Percentiles rank a stretch among this genome's conserved stretches.
Evolutionary conservation across 2,888 invertebrate species (phyloP).

Genomic region (Chironomus tentans): DNA sequence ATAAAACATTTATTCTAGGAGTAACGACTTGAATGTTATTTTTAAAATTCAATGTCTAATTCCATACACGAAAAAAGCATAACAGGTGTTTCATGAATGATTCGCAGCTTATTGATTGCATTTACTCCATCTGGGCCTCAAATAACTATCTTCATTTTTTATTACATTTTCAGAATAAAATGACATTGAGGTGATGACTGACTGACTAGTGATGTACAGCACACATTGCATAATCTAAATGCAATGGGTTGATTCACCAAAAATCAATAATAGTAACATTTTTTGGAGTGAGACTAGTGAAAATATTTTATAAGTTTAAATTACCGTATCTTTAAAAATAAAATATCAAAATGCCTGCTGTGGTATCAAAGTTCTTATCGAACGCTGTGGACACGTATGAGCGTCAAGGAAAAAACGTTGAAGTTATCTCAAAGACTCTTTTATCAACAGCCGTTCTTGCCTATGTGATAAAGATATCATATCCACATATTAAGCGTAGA

Average conservation of each 20-base stretch:
- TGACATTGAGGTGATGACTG: conserved; percentile 9
- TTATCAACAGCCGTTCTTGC: conserved; percentile 49
- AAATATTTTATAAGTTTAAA: not conserved
- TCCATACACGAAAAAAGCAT: not conserved
- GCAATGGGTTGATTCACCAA: not conserved
- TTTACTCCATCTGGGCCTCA: no score
- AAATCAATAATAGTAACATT: not conserved
- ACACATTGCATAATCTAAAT: not conserved
- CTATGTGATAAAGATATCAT: conserved; percentile 53
- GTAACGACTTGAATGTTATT: not conserved
- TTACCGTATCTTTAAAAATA: not conserved
- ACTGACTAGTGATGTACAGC: not conserved
- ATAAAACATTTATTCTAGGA: no score
- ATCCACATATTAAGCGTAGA: conserved; percentile 48
- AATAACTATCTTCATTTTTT: not conserved
- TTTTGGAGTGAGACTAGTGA: not conserved
- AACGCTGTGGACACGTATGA: conserved; percentile 48
- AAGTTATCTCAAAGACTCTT: conserved; percentile 51
- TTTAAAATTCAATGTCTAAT: not conserved
- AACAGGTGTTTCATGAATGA: not conserved
- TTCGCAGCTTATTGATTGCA: not conserved
- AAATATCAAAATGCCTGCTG: conserved; percentile 33
- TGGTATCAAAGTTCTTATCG: conserved; percentile 57
- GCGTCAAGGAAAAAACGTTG: conserved; percentile 45
- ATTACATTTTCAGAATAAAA: not conserved